Evolutionary conservation across 2,888 invertebrate species (phyloP).

Genomic region (Tinea pellionella): DNA sequence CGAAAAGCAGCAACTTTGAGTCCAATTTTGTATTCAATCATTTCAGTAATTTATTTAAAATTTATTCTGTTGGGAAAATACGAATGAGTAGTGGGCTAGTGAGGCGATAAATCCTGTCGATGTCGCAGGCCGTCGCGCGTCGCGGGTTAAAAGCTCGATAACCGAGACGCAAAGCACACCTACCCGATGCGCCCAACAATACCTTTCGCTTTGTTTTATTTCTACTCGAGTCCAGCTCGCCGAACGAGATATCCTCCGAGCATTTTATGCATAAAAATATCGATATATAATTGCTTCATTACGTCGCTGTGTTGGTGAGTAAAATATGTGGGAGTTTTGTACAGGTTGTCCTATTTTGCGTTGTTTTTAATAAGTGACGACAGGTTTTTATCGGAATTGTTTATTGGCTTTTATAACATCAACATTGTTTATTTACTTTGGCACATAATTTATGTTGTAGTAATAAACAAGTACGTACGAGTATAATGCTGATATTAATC

Average conservation of each 20-base stretch:
- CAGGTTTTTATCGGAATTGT: neutral
- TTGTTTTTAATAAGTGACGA: conserved; percentile 3
- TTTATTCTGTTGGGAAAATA: conserved; percentile 59
- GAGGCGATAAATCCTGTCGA: conserved; percentile 63
- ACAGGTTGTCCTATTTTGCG: conserved; percentile 43
- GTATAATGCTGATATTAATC: too few species aligned
- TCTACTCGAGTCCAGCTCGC: conserved; percentile 41
- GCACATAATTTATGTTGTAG: neutral
- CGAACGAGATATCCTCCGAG: conserved; percentile 60
- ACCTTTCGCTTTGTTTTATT: conserved; percentile 63
- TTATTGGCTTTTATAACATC: conserved; percentile 3
- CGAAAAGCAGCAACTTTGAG: neutral
- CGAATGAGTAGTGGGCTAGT: conserved; percentile 65
- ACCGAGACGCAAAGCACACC: conserved; percentile 57
- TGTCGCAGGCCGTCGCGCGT: conserved; percentile 64
- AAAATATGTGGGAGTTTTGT: conserved; percentile 66
- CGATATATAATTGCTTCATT: conserved; percentile 71
- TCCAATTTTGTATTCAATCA: conserved; percentile 38
- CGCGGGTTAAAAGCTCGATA: conserved; percentile 70
- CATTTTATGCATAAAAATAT: conserved; percentile 70
- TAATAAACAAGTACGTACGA: neutral
- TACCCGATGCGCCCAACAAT: conserved; percentile 57
- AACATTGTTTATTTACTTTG: conserved; percentile 2
- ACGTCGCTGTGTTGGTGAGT: conserved; percentile 67
- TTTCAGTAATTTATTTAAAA: conserved; percentile 50